Conservation (phyloP, 2,797 vertebrate genomes). For the Ambastaia sidthimunki region DNA sequence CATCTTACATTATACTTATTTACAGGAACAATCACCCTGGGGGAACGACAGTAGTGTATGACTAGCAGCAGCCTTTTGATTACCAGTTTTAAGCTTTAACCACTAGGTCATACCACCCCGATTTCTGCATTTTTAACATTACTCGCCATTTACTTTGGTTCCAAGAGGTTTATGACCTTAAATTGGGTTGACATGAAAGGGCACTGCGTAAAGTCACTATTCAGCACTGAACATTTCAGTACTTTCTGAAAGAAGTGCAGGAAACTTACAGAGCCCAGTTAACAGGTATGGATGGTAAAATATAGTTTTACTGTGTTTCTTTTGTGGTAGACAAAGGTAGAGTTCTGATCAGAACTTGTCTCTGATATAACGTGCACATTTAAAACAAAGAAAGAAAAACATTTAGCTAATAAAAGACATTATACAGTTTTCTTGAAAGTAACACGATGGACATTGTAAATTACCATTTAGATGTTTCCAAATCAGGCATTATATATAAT, state of each 20-base stretch:
- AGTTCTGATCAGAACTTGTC: background rate
- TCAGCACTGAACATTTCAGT: slow-evolving; percentile 54
- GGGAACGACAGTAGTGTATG: slow-evolving; percentile 3
- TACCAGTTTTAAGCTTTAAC: slow-evolving; percentile 32
- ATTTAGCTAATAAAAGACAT: no score
- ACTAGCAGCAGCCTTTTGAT: slow-evolving; percentile 13
- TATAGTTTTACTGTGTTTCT: slow-evolving; percentile 35
- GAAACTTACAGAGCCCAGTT: slow-evolving; percentile 35
- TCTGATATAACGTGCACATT: background rate
- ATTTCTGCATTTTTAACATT: background rate
- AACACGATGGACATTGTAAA: background rate
- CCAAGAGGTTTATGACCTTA: slow-evolving; percentile 65
- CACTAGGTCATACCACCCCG: slow-evolving; percentile 49
- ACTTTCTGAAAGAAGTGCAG: slow-evolving; percentile 45
- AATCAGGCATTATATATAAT: no score
- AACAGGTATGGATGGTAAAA: slow-evolving; percentile 37
- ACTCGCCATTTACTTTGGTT: slow-evolving; percentile 55
- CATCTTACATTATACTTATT: slow-evolving; percentile 15
- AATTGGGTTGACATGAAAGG: slow-evolving; percentile 64
- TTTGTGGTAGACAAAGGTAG: background rate
- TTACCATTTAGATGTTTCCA: background rate
- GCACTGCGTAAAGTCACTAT: slow-evolving; percentile 66
- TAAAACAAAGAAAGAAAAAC: no score
- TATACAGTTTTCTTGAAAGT: background rate
- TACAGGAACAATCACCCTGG: background rate